These are phyloP conservation scores for Zaprionus davidi DNA, from an alignment of 1,140 invertebrate genomes.

Conservation along the genomic window DNA sequence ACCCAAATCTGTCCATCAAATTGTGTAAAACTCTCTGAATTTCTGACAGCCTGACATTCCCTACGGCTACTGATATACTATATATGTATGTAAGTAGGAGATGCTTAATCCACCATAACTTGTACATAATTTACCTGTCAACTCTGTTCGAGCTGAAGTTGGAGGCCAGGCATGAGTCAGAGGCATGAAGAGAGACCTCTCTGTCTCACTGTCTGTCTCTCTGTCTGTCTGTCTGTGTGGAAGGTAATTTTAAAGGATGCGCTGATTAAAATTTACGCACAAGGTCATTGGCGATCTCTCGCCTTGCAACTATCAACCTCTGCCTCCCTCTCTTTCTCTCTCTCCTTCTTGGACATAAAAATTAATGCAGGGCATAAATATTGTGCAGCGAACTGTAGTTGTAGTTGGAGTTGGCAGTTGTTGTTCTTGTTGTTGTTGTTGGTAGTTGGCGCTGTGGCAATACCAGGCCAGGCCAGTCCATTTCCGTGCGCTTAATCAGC, in stretches of 20 bases:
- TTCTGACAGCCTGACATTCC: constrained; percentile 36
- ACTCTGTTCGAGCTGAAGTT: constrained; percentile 1
- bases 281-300: constrained; percentile 63
- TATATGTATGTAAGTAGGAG: constrained; percentile 7
- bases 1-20: constrained; percentile 52
- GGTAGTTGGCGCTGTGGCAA: constrained; percentile 4
- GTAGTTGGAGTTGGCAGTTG: constrained; percentile 11
- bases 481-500: constrained; percentile 40
- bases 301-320: constrained; percentile 28
- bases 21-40: constrained; percentile 8
- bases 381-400: constrained; percentile 48
- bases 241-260: constrained; percentile 46
- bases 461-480: constrained; percentile 15
- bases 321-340: background rate
- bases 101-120: constrained; percentile 42
- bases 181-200: constrained; percentile 8
- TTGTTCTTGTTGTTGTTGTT: background rate
- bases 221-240: constrained; percentile 6
- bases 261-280: constrained; percentile 77
- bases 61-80: constrained; percentile 38
- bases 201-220: constrained; percentile 11
- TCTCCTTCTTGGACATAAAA: constrained; percentile 53
- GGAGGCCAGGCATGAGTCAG: constrained; percentile 18
- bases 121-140: constrained; percentile 49
- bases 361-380: constrained; percentile 79